These are phyloP conservation scores for Tubulanus polymorphus DNA, from an alignment of 2,888 invertebrate genomes.

Conservation along the genomic window DNA sequence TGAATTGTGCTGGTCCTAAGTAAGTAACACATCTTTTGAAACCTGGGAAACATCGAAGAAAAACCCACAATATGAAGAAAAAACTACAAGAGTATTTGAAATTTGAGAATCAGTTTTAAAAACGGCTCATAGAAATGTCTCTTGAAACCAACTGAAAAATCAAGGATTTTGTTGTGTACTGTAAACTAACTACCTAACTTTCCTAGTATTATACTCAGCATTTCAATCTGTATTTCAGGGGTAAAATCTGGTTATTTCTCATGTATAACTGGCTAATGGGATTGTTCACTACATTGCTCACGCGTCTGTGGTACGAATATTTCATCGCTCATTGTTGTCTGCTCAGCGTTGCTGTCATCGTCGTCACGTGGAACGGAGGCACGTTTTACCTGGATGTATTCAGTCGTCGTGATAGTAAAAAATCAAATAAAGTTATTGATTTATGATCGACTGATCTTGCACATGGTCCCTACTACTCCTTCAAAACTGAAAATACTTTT, in stretches of 20 bases:
- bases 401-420: no score
- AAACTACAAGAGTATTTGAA: not conserved
- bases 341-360: constrained; percentile 22
- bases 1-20: constrained; percentile 32
- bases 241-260: constrained; percentile 25
- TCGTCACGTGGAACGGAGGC: constrained; percentile 36
- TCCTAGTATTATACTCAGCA: no score
- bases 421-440: no score
- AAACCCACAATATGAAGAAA: not conserved
- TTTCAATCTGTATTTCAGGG: constrained; percentile 26
- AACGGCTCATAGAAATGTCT: not conserved
- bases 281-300: constrained; percentile 25
- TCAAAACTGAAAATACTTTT: no score
- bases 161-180: not conserved
- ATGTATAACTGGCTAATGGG: constrained; percentile 31
- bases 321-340: constrained; percentile 32
- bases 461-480: no score
- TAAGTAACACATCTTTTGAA: no score
- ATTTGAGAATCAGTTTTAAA: not conserved
- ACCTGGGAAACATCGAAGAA: not conserved
- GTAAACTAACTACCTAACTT: not conserved
- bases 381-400: constrained; percentile 44
- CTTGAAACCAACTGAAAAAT: not conserved
- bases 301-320: constrained; percentile 31
- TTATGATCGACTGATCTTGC: no score